Percentiles rank a stretch among this genome's conserved stretches.
phyloP scores from a whole-genome alignment of 2,888 invertebrate species.

The Lepas anatifera region DNA sequence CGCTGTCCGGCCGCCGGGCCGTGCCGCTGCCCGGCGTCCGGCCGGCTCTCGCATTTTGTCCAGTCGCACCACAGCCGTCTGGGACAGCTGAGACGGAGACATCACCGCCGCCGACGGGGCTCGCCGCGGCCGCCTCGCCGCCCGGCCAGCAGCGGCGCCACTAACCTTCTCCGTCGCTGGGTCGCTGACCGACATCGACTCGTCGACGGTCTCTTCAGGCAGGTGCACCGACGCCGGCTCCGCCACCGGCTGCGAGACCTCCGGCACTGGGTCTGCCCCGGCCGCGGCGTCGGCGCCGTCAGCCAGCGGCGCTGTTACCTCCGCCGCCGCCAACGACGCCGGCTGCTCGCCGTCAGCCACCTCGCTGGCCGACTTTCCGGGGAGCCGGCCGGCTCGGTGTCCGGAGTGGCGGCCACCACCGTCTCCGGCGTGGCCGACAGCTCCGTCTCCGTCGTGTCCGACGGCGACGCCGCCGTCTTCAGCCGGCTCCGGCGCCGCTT shows the following conservation, averaged over 20 bases:
- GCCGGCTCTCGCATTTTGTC: neutral
- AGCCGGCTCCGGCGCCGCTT: constrained; percentile 50
- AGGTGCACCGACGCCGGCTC: neutral
- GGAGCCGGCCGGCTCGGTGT: no score
- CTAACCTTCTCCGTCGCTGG: no score
- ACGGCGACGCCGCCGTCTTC: neutral
- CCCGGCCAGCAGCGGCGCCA: neutral
- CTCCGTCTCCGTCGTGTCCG: neutral
- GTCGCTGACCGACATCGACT: no score
- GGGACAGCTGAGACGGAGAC: neutral
- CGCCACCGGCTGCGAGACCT: constrained; percentile 15
- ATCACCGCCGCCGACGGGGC: neutral
- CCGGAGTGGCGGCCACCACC: no score
- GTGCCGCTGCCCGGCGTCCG: neutral
- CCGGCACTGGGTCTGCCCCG: constrained; percentile 18
- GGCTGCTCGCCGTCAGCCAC: no score
- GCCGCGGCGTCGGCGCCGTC: constrained; percentile 26
- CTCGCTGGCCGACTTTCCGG: constrained; percentile 33
- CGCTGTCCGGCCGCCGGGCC: neutral
- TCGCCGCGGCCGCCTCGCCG: neutral
- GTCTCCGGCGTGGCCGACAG: neutral
- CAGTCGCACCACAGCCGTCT: neutral
- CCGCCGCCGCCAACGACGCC: constrained; percentile 34
- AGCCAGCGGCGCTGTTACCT: constrained; percentile 32
- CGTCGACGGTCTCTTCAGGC: neutral